Evolutionary conservation across 2,888 invertebrate genomes (phyloP).

Genomic region (Phalangium opilio): DNA sequence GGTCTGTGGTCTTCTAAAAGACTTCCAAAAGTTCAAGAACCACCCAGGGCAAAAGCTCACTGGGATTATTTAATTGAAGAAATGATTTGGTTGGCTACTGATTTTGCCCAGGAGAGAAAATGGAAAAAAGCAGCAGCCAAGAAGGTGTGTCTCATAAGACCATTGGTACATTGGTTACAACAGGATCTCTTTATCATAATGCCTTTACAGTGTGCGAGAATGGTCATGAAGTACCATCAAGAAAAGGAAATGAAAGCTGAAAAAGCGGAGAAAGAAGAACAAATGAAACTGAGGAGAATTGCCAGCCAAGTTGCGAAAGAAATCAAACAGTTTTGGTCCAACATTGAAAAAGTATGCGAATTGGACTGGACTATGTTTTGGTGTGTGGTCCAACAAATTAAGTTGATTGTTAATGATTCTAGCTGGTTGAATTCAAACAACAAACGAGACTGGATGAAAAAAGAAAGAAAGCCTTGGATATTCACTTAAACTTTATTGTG

Average conservation of each 20-base stretch:
- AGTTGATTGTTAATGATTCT: constrained; percentile 12
- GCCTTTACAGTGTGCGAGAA: constrained; percentile 52
- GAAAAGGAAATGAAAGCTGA: constrained; percentile 78
- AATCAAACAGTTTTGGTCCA: constrained; percentile 84
- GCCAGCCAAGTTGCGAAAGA: constrained; percentile 84
- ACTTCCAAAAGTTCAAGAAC: constrained; percentile 80
- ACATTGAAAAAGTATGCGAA: constrained; percentile 67
- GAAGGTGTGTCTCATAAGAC: constrained; percentile 43
- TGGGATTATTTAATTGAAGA: constrained; percentile 98
- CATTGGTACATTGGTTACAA: too few relatives aligned
- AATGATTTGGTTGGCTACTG: constrained; percentile 95
- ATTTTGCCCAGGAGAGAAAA: constrained; percentile 93
- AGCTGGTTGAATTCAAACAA: constrained; percentile 85
- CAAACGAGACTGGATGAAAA: constrained; percentile 83
- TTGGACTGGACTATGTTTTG: background rate
- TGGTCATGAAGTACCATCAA: constrained; percentile 62
- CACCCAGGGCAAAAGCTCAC: constrained; percentile 76
- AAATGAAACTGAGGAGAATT: constrained; percentile 63
- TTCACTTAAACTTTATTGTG: constrained; percentile 92
- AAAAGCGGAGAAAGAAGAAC: constrained; percentile 80
- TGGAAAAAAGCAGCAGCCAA: constrained; percentile 94
- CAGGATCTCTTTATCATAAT: too few relatives aligned
- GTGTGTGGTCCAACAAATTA: background rate
- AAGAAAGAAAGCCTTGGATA: constrained; percentile 82
- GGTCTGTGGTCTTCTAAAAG: constrained; percentile 88